Conservation (phyloP, 2,113 vertebrate genomes). For the Lepisosteus oculatus region DNA sequence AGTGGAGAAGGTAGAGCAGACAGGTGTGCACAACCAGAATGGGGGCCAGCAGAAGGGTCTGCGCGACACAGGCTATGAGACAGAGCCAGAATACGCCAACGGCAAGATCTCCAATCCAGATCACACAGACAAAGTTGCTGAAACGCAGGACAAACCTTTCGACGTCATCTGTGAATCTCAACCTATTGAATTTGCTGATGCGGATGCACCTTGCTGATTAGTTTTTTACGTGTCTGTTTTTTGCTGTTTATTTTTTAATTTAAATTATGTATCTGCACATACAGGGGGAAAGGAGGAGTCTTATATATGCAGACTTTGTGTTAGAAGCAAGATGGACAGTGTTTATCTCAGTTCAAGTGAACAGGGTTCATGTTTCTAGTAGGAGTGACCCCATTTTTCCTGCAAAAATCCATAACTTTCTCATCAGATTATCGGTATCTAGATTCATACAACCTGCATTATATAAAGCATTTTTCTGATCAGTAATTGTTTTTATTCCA, state of each 20-base stretch:
- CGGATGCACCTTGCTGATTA: constrained; percentile 56
- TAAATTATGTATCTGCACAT: neutral
- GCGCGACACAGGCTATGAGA: constrained; percentile 88
- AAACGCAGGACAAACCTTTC: constrained; percentile 73
- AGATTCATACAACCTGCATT: constrained; percentile 21
- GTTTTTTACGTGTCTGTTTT: neutral
- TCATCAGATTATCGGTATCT: constrained; percentile 11
- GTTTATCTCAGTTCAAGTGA: too few species aligned
- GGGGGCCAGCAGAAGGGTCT: constrained; percentile 73
- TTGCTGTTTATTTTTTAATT: neutral
- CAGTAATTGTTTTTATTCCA: constrained; percentile 81
- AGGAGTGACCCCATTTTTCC: neutral
- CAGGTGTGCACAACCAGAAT: constrained; percentile 59
- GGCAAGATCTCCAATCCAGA: constrained; percentile 67
- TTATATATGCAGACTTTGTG: neutral
- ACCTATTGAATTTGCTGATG: constrained; percentile 81
- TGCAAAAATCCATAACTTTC: constrained; percentile 20
- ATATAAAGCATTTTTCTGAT: constrained; percentile 43
- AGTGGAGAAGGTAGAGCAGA: constrained; percentile 71
- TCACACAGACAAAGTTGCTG: constrained; percentile 41
- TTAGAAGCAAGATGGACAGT: neutral
- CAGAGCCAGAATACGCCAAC: constrained; percentile 81
- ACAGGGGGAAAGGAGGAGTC: neutral
- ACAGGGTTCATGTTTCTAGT: too few species aligned
- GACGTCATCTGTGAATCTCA: constrained; percentile 86